phyloP scores from a whole-genome alignment of 1,140 invertebrate genomes.

The Diprion similis region DNA sequence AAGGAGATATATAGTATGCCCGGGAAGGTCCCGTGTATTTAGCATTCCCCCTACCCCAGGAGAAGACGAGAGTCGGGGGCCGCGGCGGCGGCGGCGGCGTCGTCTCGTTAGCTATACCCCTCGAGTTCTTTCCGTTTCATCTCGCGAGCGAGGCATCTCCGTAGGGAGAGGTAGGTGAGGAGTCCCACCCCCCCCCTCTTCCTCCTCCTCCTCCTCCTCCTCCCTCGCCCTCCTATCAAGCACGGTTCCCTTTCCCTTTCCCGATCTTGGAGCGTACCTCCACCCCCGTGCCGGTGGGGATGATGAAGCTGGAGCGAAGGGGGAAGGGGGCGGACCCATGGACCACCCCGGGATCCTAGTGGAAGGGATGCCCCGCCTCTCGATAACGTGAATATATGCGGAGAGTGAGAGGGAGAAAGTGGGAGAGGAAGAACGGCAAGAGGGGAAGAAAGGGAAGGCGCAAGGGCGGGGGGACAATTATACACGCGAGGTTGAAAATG shows the following conservation, averaged over 20 bases:
- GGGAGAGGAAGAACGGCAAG: conserved; percentile 11
- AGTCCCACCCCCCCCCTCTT: no score
- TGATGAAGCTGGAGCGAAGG: no score
- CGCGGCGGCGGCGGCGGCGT: conserved; percentile 22
- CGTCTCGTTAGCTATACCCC: conserved; percentile 50
- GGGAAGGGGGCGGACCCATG: no score
- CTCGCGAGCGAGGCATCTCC: conserved; percentile 12
- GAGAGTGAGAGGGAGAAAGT: conserved; percentile 19
- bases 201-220: no score
- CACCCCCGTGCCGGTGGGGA: no score
- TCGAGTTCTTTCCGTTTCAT: conserved; percentile 33
- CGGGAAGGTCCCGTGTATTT: conserved; percentile 47
- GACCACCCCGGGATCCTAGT: no score
- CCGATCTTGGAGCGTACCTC: no score
- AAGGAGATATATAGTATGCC: conserved; percentile 12
- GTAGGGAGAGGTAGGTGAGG: not conserved
- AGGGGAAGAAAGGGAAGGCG: not conserved
- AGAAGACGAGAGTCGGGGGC: not conserved
- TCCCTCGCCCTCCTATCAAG: no score
- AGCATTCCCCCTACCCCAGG: conserved; percentile 45
- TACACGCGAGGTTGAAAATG: conserved; percentile 16
- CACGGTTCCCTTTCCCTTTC: no score
- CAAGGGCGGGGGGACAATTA: conserved; percentile 11
- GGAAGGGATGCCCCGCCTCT: no score
- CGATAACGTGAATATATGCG: not conserved